These are phyloP conservation scores for Drosophila carrolli DNA, from an alignment of 1,140 invertebrate species.

Conservation along the genomic window DNA sequence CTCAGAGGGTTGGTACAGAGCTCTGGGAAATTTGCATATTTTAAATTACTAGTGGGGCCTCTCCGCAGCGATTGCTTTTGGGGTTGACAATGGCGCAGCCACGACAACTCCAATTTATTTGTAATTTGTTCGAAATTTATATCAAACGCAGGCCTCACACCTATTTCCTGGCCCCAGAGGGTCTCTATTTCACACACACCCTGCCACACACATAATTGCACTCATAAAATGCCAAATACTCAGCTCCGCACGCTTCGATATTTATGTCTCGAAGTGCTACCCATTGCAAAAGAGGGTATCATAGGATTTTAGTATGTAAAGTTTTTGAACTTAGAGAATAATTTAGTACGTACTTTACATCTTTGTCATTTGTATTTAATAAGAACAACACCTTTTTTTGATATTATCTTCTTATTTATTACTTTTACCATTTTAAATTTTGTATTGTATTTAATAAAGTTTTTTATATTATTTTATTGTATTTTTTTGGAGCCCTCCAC, in stretches of 20 bases:
- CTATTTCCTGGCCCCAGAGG: constrained; percentile 26
- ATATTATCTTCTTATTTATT: too few species aligned
- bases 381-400: too few species aligned
- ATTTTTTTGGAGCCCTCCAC: too few species aligned
- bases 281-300: background rate
- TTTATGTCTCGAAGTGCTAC: constrained; percentile 41
- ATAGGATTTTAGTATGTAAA: background rate
- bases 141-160: constrained; percentile 59
- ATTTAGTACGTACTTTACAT: too few species aligned
- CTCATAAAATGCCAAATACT: constrained; percentile 70
- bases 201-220: constrained; percentile 61
- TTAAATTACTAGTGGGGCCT: constrained; percentile 76
- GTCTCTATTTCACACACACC: constrained; percentile 41
- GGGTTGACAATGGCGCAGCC: constrained; percentile 68
- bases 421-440: too few species aligned
- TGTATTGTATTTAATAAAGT: too few species aligned
- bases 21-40: constrained; percentile 73
- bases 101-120: constrained; percentile 82
- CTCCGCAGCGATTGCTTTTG: constrained; percentile 39
- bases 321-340: background rate
- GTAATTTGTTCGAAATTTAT: constrained; percentile 83
- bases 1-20: constrained; percentile 10
- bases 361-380: too few species aligned
- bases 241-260: constrained; percentile 32
- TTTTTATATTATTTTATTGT: too few species aligned